A percentile compares a stretch with the other conserved stretches of the same genome.
Conservation (phyloP, 2,113 vertebrate genomes). For the Eidolon helvum region DNA sequence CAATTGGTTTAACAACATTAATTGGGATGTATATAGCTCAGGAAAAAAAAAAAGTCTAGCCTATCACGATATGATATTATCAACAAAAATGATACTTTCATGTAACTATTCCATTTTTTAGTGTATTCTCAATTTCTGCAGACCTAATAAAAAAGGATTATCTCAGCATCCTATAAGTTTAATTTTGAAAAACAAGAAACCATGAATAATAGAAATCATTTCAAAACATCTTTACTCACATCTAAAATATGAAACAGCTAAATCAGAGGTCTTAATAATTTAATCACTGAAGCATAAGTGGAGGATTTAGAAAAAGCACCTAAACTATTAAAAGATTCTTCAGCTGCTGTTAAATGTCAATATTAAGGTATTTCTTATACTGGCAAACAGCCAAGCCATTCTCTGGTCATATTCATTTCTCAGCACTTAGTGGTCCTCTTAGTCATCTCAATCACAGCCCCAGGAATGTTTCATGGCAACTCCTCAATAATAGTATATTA, state of each 20-base stretch:
- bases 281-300: constrained; percentile 53
- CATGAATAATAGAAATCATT: constrained; percentile 69
- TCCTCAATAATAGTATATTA: constrained; percentile 69
- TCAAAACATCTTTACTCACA: constrained; percentile 58
- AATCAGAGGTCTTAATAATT: constrained; percentile 69
- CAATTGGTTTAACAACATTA: constrained; percentile 5
- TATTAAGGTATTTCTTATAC: constrained; percentile 63
- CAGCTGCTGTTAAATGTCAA: background rate
- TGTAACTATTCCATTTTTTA: background rate
- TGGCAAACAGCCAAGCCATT: constrained; percentile 53
- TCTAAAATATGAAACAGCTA: constrained; percentile 54
- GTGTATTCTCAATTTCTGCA: constrained; percentile 19
- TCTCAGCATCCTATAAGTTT: constrained; percentile 55
- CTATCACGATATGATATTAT: background rate
- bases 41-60: background rate
- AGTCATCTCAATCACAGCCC: constrained; percentile 68
- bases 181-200: constrained; percentile 69
- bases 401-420: constrained; percentile 58
- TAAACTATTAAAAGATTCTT: constrained; percentile 59
- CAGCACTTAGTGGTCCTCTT: constrained; percentile 66
- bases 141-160: constrained; percentile 56
- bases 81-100: constrained; percentile 37
- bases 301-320: background rate
- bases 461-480: constrained; percentile 63
- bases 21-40: background rate